These are phyloP conservation scores for Condylostylus longicornis DNA, from an alignment of 1,140 invertebrate genomes.

Conservation along the genomic window DNA sequence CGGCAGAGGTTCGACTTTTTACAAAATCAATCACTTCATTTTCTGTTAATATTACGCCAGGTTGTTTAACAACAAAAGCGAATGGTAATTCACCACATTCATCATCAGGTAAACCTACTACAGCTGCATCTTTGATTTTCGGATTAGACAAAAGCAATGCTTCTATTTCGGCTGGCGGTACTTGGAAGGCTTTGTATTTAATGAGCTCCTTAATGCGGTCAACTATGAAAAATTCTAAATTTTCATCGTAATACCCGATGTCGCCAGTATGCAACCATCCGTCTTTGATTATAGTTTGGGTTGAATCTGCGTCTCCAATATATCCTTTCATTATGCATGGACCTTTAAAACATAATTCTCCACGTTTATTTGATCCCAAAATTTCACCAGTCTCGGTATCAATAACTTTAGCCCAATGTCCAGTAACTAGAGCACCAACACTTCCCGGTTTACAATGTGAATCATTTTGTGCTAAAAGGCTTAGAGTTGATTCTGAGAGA, in stretches of 20 bases:
- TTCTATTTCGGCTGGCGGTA: conserved; percentile 68
- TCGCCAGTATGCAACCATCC: conserved; percentile 71
- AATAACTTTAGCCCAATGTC: conserved; percentile 45
- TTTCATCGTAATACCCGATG: conserved; percentile 55
- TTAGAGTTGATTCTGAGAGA: conserved; percentile 47
- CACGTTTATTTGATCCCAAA: conserved; percentile 42
- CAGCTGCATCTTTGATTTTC: conserved; percentile 52
- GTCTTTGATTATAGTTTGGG: conserved; percentile 44
- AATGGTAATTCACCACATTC: conserved; percentile 49
- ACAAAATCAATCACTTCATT: conserved; percentile 39
- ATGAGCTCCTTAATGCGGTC: conserved; percentile 68
- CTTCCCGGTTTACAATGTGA: conserved; percentile 39
- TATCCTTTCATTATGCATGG: conserved; percentile 52
- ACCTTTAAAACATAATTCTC: conserved; percentile 57
- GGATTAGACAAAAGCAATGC: conserved; percentile 52
- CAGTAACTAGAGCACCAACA: conserved; percentile 43
- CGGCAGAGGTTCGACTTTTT: conserved; percentile 36
- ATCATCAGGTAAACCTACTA: conserved; percentile 55
- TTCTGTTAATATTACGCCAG: conserved; percentile 31
- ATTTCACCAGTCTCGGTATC: conserved; percentile 44
- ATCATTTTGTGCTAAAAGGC: conserved; percentile 27
- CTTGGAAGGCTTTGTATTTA: conserved; percentile 66
- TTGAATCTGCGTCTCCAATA: conserved; percentile 43
- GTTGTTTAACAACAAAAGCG: conserved; percentile 44
- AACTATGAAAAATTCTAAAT: conserved; percentile 54